A percentile compares a stretch with the other conserved stretches of the same genome.
Conservation (phyloP, 2,888 invertebrate genomes). For the Agrilus mali region DNA sequence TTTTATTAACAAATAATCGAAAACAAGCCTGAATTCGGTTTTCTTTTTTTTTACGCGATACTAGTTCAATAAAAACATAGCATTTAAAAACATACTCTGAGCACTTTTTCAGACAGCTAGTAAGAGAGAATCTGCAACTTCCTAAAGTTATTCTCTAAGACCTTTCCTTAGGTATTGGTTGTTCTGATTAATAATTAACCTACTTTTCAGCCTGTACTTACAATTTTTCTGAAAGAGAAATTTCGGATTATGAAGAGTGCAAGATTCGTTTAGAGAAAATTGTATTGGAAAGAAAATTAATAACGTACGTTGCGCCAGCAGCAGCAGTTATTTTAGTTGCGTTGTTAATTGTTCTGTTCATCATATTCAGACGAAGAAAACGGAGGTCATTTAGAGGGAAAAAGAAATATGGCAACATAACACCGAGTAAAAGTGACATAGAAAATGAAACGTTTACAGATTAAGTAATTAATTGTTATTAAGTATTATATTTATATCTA, state of each 20-base stretch:
- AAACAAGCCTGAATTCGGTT: too few species aligned
- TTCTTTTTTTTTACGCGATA: not conserved
- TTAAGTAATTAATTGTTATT: too few species aligned
- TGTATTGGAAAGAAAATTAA: conserved; percentile 1
- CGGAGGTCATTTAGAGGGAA: conserved; percentile 4
- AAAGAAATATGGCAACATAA: not conserved
- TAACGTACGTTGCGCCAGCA: conserved; percentile 5
- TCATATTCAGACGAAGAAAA: conserved; percentile 7
- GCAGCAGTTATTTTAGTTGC: conserved; percentile 1
- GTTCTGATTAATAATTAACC: not conserved
- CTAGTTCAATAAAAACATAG: too few species aligned
- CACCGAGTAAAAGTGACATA: too few species aligned
- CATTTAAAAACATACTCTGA: too few species aligned
- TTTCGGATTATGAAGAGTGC: conserved; percentile 3
- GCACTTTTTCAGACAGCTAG: too few species aligned
- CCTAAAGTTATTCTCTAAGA: too few species aligned
- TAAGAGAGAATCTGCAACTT: too few species aligned
- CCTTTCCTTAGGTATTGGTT: too few species aligned
- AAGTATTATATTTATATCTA: too few species aligned
- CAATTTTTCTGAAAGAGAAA: conserved; percentile 4
- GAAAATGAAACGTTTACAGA: too few species aligned
- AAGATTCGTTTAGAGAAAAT: conserved; percentile 1
- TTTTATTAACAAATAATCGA: not conserved
- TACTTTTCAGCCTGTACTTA: conserved; percentile 7
- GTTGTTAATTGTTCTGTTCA: conserved; percentile 2